Conservation (phyloP, 1,140 invertebrate species). For the Heliothis subflexa region DNA sequence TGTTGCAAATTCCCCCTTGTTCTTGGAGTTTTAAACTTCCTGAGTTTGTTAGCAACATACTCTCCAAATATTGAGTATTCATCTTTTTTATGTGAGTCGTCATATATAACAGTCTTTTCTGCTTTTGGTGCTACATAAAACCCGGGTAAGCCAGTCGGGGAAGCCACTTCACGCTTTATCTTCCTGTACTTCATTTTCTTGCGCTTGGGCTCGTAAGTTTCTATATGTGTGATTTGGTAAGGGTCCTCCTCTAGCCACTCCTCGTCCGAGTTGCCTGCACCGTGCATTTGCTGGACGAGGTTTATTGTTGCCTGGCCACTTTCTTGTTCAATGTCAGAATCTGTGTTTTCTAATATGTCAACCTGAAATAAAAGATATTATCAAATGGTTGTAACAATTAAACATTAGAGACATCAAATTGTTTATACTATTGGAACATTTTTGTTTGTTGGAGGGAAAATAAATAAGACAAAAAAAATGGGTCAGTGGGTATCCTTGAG, state of each 20-base stretch:
- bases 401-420: not conserved
- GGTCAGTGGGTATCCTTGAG: too few species aligned
- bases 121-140: constrained; percentile 60
- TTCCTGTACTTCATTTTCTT: constrained; percentile 69
- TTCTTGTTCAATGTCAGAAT: constrained; percentile 67
- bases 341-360: constrained; percentile 71
- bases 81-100: constrained; percentile 61
- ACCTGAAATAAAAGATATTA: constrained; percentile 63
- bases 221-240: constrained; percentile 64
- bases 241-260: constrained; percentile 80
- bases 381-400: not conserved
- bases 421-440: too few species aligned
- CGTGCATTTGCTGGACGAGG: constrained; percentile 71
- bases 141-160: constrained; percentile 56
- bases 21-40: constrained; percentile 72
- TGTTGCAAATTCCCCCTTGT: constrained; percentile 78
- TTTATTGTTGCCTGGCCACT: constrained; percentile 66
- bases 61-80: constrained; percentile 78
- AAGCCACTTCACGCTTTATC: constrained; percentile 73
- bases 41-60: constrained; percentile 77
- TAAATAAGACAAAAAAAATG: too few species aligned
- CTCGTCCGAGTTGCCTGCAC: constrained; percentile 66
- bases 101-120: constrained; percentile 61
- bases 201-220: constrained; percentile 67
- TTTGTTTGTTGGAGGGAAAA: too few species aligned